phyloP scores from a whole-genome alignment of 2,113 vertebrate genomes.

The Odocoileus hemionus region DNA sequence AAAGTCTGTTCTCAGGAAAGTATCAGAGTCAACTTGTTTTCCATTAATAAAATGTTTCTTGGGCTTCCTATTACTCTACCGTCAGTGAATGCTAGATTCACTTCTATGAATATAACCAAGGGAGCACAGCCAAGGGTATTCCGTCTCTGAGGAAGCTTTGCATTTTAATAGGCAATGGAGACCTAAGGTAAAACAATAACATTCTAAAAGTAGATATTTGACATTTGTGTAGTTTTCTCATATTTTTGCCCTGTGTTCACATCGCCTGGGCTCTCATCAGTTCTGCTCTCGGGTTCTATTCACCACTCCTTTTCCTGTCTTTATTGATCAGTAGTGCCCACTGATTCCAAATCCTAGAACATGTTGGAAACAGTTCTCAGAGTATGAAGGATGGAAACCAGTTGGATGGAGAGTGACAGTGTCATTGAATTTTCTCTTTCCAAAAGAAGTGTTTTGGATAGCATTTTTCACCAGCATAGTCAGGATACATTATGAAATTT shows the following conservation, averaged over 20 bases:
- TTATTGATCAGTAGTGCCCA: not conserved
- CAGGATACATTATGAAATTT: not conserved
- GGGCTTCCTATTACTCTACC: not conserved
- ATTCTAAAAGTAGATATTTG: not conserved
- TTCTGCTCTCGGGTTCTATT: not conserved
- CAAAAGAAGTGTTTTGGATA: not conserved
- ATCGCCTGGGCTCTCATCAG: not conserved
- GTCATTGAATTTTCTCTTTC: not conserved
- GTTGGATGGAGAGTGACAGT: not conserved
- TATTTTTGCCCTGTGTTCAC: not conserved
- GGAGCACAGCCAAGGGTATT: not conserved
- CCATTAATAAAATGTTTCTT: not conserved
- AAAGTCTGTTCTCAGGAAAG: not conserved
- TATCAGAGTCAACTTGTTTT: not conserved
- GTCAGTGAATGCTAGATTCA: not conserved
- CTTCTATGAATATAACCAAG: not conserved
- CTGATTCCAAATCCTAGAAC: not conserved
- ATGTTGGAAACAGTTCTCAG: not conserved
- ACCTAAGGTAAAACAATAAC: not conserved
- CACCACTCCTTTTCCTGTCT: not conserved
- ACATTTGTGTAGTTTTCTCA: not conserved
- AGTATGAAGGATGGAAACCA: not conserved
- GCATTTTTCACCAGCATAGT: not conserved
- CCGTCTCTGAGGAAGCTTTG: not conserved
- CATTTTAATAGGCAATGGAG: not conserved